Conservation (phyloP, 1,140 invertebrate species). For the Oedothorax gibbosus region DNA sequence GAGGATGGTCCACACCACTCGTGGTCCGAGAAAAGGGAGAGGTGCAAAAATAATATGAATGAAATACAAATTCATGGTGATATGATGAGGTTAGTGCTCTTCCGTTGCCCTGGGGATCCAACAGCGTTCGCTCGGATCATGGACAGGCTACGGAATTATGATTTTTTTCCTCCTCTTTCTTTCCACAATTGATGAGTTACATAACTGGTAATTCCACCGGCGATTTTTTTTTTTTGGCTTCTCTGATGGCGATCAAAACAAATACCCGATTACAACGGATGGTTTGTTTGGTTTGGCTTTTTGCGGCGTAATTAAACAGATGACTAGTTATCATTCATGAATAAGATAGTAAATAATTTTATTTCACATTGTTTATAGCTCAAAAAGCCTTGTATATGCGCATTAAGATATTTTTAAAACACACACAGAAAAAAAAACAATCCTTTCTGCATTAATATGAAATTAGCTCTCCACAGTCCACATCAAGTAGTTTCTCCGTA, state of each 20-base stretch:
- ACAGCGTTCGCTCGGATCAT: conserved; percentile 27
- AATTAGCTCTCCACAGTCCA: too few species aligned
- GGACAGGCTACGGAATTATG: conserved; percentile 25
- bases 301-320: too few species aligned
- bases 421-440: too few species aligned
- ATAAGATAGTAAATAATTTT: too few species aligned
- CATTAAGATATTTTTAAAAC: too few species aligned
- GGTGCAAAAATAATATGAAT: not conserved
- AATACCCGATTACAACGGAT: too few species aligned
- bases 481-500: too few species aligned
- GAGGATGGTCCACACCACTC: not conserved
- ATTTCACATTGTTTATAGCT: too few species aligned
- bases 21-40: not conserved
- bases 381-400: too few species aligned
- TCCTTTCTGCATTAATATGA: too few species aligned
- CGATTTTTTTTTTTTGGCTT: not conserved
- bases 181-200: conserved; percentile 23
- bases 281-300: too few species aligned
- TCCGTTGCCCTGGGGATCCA: conserved; percentile 38
- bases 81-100: conserved; percentile 57
- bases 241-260: not conserved
- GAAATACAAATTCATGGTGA: conserved; percentile 6
- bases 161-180: conserved; percentile 11
- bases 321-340: too few species aligned
- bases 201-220: conserved; percentile 21